These are phyloP conservation scores for Phrynocephalus vlangalii DNA, from an alignment of 2,797 vertebrate genomes.

Conservation along the genomic window DNA sequence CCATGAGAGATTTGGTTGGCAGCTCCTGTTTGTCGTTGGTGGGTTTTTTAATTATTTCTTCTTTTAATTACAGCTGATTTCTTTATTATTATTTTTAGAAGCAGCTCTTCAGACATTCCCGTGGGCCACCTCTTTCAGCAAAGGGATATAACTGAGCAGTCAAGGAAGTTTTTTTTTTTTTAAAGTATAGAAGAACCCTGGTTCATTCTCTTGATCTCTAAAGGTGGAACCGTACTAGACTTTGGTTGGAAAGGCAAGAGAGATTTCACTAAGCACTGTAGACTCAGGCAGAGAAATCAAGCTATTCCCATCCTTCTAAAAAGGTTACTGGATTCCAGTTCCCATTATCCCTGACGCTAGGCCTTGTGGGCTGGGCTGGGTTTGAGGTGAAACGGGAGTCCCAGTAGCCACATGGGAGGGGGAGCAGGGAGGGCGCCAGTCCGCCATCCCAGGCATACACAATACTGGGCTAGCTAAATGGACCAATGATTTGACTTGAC, in stretches of 20 bases:
- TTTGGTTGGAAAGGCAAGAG: not conserved
- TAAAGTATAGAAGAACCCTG: not conserved
- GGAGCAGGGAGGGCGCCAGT: too few relatives aligned
- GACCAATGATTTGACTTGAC: not conserved
- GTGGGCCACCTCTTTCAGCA: too few relatives aligned
- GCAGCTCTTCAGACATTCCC: not conserved
- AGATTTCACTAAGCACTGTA: too few relatives aligned
- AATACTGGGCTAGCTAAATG: not conserved
- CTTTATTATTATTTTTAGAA: too few relatives aligned
- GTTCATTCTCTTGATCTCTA: not conserved
- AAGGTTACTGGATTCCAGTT: not conserved
- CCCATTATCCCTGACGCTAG: not conserved
- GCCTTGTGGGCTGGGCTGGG: too few relatives aligned
- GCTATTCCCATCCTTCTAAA: too few relatives aligned
- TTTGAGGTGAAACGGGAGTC: not conserved
- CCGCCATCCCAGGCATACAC: too few relatives aligned
- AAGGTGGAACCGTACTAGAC: not conserved
- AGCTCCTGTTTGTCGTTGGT: not conserved
- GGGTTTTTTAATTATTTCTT: too few relatives aligned
- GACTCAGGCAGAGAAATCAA: not conserved
- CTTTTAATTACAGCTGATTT: not conserved
- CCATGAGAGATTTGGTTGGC: not conserved
- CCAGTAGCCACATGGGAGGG: too few relatives aligned
- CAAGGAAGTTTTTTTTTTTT: not conserved
- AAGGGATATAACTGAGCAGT: too few relatives aligned